A percentile compares a stretch with the other conserved stretches of the same genome.
Evolutionary conservation across 1,140 invertebrate genomes (phyloP).

Genomic region (Zaprionus davidi): DNA sequence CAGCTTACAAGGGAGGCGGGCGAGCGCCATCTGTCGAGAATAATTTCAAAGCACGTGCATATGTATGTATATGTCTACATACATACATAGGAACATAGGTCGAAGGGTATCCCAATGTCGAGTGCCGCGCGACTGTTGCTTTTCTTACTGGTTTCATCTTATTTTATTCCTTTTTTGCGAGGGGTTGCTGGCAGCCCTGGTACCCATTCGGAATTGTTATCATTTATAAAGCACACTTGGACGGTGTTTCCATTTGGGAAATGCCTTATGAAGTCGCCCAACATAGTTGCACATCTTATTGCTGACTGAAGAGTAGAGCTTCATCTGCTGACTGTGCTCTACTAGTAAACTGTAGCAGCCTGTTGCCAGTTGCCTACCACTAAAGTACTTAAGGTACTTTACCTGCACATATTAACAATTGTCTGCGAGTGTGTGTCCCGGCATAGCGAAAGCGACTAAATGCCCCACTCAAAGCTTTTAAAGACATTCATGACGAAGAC

Average conservation of each 20-base stretch:
- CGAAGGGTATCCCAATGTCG: no score
- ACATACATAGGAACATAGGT: no score
- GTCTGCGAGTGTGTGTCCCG: neutral
- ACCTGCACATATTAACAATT: neutral
- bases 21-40: no score
- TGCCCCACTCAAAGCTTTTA: constrained; percentile 13
- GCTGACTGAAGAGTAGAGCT: no score
- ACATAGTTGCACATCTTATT: neutral
- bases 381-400: neutral
- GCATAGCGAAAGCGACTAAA: constrained; percentile 17
- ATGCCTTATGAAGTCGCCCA: neutral
- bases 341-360: neutral
- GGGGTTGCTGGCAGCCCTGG: no score
- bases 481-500: neutral
- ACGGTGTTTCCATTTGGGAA: neutral
- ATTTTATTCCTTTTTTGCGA: no score
- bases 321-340: neutral
- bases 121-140: no score
- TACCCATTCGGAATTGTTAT: neutral
- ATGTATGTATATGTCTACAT: no score
- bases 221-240: neutral
- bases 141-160: no score
- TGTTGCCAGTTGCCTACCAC: neutral
- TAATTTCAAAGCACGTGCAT: no score
- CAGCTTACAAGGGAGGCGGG: no score